Evolutionary conservation across 2,113 vertebrate species (phyloP).

Genomic region (Chloropsis hardwickii): DNA sequence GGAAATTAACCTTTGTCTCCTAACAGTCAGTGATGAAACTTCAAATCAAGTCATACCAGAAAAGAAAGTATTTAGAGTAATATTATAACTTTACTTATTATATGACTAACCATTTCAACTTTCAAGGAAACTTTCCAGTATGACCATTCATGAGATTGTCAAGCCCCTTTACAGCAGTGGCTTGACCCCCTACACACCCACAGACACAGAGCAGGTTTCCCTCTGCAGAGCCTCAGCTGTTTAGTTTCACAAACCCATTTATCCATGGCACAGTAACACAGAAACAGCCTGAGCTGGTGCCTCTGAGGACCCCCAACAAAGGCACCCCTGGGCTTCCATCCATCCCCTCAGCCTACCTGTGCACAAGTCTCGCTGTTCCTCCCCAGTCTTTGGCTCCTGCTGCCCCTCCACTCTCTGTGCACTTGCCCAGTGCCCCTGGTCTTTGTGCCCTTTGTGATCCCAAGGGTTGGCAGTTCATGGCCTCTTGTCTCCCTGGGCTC

Average conservation of each 20-base stretch:
- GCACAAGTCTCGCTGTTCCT: fast-evolving
- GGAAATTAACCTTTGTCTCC: neutral
- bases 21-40: neutral
- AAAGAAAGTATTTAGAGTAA: neutral
- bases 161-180: neutral
- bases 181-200: too few relatives aligned
- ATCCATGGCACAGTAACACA: neutral
- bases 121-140: neutral
- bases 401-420: neutral
- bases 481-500: neutral
- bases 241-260: neutral
- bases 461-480: neutral
- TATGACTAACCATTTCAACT: neutral
- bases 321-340: neutral
- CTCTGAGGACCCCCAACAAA: neutral
- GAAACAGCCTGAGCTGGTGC: neutral
- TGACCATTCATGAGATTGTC: neutral
- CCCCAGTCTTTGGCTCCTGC: neutral
- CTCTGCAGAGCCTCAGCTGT: neutral
- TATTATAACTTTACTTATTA: neutral
- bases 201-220: neutral
- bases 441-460: neutral
- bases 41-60: neutral
- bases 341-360: fast-evolving
- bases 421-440: neutral